phyloP scores from a whole-genome alignment of 2,797 vertebrate species.

The Pyrocephalus nanus region DNA sequence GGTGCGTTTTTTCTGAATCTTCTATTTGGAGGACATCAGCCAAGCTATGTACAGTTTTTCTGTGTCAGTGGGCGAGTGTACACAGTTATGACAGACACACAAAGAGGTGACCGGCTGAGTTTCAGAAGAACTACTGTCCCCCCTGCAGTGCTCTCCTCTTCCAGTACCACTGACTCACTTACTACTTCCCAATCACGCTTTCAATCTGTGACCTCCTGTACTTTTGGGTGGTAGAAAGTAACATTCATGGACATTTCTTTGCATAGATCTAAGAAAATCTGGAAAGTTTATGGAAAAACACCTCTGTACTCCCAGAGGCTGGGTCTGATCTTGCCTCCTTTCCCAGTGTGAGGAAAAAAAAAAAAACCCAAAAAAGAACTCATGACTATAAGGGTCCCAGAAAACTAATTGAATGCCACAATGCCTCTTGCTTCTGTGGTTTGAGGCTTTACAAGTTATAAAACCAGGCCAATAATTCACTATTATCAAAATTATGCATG shows the following conservation, averaged over 20 bases:
- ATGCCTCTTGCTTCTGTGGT: background rate
- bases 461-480: background rate
- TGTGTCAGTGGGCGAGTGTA: background rate
- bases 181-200: background rate
- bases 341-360: background rate
- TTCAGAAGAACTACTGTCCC: background rate
- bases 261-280: background rate
- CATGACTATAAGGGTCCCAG: background rate
- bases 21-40: background rate
- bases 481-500: background rate
- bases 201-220: background rate
- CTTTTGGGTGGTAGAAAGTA: background rate
- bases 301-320: background rate
- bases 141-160: background rate
- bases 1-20: background rate
- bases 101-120: background rate
- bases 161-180: background rate
- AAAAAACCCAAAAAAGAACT: background rate
- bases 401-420: background rate
- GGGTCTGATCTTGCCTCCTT: background rate
- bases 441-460: background rate
- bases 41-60: background rate
- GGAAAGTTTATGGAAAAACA: background rate
- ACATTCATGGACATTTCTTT: background rate
- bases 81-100: background rate